Evolutionary conservation across 2,888 invertebrate species (phyloP), one percentile per base, ranked within the genome.

Genomic region (Perithous albicinctus): DNA sequence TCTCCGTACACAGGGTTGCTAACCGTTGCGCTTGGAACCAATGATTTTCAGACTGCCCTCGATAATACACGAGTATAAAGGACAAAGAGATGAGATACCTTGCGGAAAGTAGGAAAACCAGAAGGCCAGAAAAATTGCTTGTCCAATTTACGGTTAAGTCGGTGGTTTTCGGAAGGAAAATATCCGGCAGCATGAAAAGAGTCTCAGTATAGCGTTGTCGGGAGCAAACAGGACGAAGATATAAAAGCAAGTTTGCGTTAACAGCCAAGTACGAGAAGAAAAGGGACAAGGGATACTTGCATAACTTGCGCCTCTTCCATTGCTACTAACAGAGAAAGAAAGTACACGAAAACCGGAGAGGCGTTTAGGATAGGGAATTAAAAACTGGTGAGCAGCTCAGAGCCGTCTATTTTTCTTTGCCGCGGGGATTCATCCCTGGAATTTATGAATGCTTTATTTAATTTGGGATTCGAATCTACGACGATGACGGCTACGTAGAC

Each of bases 381-480:
- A 73, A 84, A 84, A 77, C n/a, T 66, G 59, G 46, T 26, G 41
- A 32, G 54, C 23, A 26, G 38, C 38, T 10, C 46, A n/a, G 51
- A 46, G 41, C 43, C 77, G 56, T 78, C 63, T 56, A 78, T 61
- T 67, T 83, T 85, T 85, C 84, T 80, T 77, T 66, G 43, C 64
- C 41, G 61, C 56, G 64, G 59, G 70, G 78, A 79, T 83, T 77
- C 69, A 73, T 77, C 67, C 23, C 20, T 73, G 59, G 84, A 88
- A 90, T 87, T 87, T 87, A 89, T 88, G 85, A 89, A 90, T 86
- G 85, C 85, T 86, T 87, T 86, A 88, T 88, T 89, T 88, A 88
- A 90, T 88, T 90, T 86, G 67, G 82, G 82, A 85, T 83, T 87
- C 80, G 85, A 84, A 82, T 83, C 72, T 61, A 75, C 76, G 32